Evolutionary conservation across 2,888 invertebrate species (phyloP), one percentile per base, ranked within the genome.

Genomic region (Terebella lapidaria): DNA sequence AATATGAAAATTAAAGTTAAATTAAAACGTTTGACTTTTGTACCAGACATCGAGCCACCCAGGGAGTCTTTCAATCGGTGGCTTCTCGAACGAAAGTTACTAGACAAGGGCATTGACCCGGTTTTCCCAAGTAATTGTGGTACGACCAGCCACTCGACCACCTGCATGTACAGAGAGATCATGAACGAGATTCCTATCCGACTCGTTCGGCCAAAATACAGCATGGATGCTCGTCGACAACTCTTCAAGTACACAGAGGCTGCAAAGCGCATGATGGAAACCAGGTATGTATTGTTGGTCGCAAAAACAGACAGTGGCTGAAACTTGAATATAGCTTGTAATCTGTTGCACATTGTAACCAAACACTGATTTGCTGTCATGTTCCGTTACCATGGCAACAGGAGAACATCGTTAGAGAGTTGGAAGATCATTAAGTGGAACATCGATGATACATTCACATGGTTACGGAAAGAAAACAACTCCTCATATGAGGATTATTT

Each of bases 171-270:
- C 82, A 88, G 92, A 67, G 96, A 96, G 83, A 93, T 96, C 57
- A 94, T 96, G 93, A 92, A 94, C 81, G 95, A 96, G 82, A 93
- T 97, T 77, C 96, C 96, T 10, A 92, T 96, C 62, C 94, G 94
- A 81, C 85, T 96, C 62, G 87, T 91, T n/a, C 89, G 93, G 79
- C 94, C 95, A 5, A 94, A 94, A 81, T 95, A 92, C 76, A 92
- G 94, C 2, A 92, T 91, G 0, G 96, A 96, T 83, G 95, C 95
- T 0, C 85, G 95, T 30, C 94, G 95, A 79, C 95, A 96, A 77
- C 83, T 96, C 26, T 90, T 91, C 2, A 86, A 89, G 57, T 97
- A 95, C 82, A 94, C 95, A 0, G 95, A 96, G 81, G 94, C 95
- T 20, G 95, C 96, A 1, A 95, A 95, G 77, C 91, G 92, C 81